Conservation (phyloP, 2,113 vertebrate genomes). For the Caloenas nicobarica region DNA sequence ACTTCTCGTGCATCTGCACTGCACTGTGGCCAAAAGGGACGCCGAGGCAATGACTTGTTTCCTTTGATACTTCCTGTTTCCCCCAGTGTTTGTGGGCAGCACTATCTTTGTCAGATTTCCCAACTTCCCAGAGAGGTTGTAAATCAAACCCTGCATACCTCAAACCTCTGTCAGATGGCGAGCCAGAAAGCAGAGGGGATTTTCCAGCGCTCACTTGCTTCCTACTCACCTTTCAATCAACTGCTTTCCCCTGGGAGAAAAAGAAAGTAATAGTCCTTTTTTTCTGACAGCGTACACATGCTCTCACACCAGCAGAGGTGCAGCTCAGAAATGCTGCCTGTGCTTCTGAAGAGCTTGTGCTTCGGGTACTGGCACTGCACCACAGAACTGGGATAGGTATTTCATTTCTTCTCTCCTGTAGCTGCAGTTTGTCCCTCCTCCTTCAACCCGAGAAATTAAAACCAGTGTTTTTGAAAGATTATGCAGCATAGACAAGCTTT, state of each 20-base stretch:
- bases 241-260: background rate
- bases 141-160: background rate
- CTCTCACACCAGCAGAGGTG: background rate
- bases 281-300: background rate
- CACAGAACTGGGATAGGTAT: background rate
- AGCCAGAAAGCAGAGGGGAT: background rate
- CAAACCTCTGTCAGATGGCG: background rate
- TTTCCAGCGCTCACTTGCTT: background rate
- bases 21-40: background rate
- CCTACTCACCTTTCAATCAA: background rate
- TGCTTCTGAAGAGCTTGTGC: background rate
- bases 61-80: constrained; percentile 68
- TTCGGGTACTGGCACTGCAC: background rate
- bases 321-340: background rate
- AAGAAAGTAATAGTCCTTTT: background rate
- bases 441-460: background rate
- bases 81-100: constrained; percentile 7
- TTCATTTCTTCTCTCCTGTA: background rate
- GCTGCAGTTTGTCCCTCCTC: background rate
- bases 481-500: background rate
- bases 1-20: background rate
- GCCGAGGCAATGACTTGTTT: constrained; percentile 61
- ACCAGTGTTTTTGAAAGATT: background rate
- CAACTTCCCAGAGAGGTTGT: background rate
- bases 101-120: constrained; percentile 36